Base-by-base conservation (phyloP, 2,797 vertebrate genomes). In the Hipposideros larvatus region DNA sequence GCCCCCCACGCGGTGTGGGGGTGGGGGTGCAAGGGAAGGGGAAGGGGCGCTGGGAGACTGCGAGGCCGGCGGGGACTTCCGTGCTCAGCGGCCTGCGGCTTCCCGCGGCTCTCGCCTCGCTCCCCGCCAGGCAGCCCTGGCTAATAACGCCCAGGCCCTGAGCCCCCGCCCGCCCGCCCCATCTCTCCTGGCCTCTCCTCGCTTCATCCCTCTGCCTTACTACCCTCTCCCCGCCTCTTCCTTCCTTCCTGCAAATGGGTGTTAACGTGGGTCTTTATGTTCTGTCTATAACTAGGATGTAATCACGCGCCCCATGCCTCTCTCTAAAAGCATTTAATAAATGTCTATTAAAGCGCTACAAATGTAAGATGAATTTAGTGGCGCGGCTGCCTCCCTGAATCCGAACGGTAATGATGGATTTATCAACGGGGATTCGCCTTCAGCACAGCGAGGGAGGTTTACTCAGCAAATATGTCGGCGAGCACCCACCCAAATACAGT, bases 311-410 rank as follows among this genome's bases (percentile, higher is more conserved):
- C 98, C 98, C 98, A 98, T 98, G 99, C 98, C 98, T 98, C 98
- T 98, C 98, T 98, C 98, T 98, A 98, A 98, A 98, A 99, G 98
- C 99, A 99, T 99, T 99, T 99, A 99, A 99, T 99, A 99, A 99
- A 99, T 98, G 98, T 99, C 99, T 99, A 98, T 99, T 99, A 99
- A 99, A 98, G 98, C 97, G 98, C 98, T 98, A 98, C 98, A 98
- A 98, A 99, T 98, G 98, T 98, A 99, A 99, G 98, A 99, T 99
- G 98, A 98, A 99, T 99, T 98, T 99, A 98, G 98, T 98, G 98
- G 98, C 98, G 96, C 95, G 97, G 98, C 98, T 98, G 98, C 98
- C 98, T 98, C 98, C 98, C 98, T 97, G 98, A 98, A 98, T 98
- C 98, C 97, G 97, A 98, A 98, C 97, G 98, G 98, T 98, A 98